phyloP scores from a whole-genome alignment of 2,113 vertebrate species.

The Eleginops maclovinus region DNA sequence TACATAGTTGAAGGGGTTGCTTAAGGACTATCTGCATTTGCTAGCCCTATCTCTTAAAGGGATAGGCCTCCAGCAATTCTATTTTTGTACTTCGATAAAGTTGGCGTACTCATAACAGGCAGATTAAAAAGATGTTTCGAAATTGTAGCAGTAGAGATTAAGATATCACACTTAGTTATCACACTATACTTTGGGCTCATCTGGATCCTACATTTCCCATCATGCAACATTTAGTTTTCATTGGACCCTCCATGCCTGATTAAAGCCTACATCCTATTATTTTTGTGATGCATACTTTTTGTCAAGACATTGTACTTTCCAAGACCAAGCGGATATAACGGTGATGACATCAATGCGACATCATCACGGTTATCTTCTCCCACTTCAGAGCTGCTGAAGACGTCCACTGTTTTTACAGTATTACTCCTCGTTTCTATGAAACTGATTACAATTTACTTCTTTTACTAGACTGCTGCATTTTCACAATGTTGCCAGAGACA shows the following conservation, averaged over 20 bases:
- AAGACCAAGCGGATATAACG: not conserved
- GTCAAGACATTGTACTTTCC: not conserved
- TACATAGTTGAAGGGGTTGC: not conserved
- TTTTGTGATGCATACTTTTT: not conserved
- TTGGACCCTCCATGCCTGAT: not conserved
- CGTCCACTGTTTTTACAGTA: not conserved
- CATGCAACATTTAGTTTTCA: not conserved
- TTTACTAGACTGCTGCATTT: not conserved
- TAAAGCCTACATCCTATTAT: not conserved
- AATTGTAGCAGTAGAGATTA: not conserved
- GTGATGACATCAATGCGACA: not conserved
- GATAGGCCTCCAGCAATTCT: not conserved
- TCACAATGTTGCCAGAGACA: not conserved
- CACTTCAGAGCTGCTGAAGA: not conserved
- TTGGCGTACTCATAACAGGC: not conserved
- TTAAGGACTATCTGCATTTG: not conserved
- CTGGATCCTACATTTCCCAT: not conserved
- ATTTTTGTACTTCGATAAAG: not conserved
- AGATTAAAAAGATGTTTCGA: not conserved
- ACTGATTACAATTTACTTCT: not conserved
- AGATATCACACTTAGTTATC: no score
- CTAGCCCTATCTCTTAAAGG: conserved; percentile 11
- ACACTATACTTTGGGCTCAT: not conserved
- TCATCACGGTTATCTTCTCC: not conserved
- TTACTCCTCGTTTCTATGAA: not conserved